A percentile compares a stretch with the other conserved stretches of the same genome.
These are phyloP conservation scores for Luperina nickerlii DNA, from an alignment of 2,888 invertebrate genomes.

Conservation along the genomic window DNA sequence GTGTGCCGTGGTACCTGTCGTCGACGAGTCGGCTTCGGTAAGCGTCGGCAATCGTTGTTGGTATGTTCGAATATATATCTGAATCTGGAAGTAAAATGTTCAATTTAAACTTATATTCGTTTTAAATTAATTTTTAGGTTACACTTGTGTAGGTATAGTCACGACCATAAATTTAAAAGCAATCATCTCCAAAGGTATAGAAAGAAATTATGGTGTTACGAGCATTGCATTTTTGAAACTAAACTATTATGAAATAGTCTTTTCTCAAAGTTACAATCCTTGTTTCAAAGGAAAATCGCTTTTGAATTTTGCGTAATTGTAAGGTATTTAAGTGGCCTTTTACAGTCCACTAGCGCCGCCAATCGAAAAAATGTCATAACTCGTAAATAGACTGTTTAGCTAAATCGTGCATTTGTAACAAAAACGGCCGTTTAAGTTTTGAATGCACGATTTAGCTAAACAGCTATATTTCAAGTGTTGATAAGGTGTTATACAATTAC, in stretches of 20 bases:
- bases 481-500: too few relatives aligned
- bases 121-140: background rate
- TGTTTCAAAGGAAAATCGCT: background rate
- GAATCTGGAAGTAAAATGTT: slow-evolving; percentile 69
- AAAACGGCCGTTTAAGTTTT: too few relatives aligned
- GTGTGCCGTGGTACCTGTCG: slow-evolving; percentile 67
- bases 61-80: slow-evolving; percentile 86
- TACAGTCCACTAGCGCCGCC: too few relatives aligned
- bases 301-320: background rate
- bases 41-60: slow-evolving; percentile 72
- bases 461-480: too few relatives aligned
- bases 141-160: background rate
- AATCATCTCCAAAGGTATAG: background rate
- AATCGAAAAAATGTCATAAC: too few relatives aligned
- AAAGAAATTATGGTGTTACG: background rate
- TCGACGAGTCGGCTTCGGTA: slow-evolving; percentile 72
- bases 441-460: too few relatives aligned
- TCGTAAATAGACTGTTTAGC: too few relatives aligned
- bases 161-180: background rate
- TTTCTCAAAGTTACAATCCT: background rate
- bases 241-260: background rate
- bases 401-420: too few relatives aligned
- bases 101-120: background rate
- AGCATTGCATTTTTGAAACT: background rate
- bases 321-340: too few relatives aligned